Base-by-base conservation (phyloP, 1,140 invertebrate species). In the Hyphantria cunea region DNA sequence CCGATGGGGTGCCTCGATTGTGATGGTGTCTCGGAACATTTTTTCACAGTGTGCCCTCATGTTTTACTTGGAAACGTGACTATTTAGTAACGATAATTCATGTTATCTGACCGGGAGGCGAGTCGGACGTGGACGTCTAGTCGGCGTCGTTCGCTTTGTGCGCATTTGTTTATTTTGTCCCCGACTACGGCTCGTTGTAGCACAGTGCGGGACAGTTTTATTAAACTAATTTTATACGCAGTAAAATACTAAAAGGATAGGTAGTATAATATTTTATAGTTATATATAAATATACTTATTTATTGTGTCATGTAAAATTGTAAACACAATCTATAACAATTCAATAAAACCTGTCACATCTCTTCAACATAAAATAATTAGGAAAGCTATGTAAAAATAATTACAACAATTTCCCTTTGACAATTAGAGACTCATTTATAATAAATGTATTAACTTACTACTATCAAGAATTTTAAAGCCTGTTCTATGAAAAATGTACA, bases 61-160 rank as follows among this genome's bases (percentile, higher is more conserved):
- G 64, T 72, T 64, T 72, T 66, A 60, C 64, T 32, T 66, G 63
- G 71, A 71, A 72, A 74, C 72, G 66, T 74, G 76, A 74, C 64
- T 25, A 68, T 51, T 66, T 76, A 74, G 77, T 76, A 76, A 79
- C 74, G 76, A 78, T 82, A 74, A 74, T 69, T 77, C 77, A 74
- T 54, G 71, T 80, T 80, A 78, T 81, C 78, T 84, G 64, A 73
- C 69, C 74, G 56, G 63, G 72, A 69, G 73, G 68, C 59, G 50
- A 68, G 56, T 48, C 45, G 70, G 74, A 71, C 68, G 60, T 61
- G 68, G 47, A 61, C 53, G 73, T 68, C 66, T 53, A 55, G 75
- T 70, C n/a, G n/a, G n/a, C 54, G 66, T 61, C 32, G 49, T 50
- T 45, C 49, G 52, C 17, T 25, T 25, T 25, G 17, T 25, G 17